phyloP scores from a whole-genome alignment of 2,888 invertebrate species.

The Pterobdella sp. region DNA sequence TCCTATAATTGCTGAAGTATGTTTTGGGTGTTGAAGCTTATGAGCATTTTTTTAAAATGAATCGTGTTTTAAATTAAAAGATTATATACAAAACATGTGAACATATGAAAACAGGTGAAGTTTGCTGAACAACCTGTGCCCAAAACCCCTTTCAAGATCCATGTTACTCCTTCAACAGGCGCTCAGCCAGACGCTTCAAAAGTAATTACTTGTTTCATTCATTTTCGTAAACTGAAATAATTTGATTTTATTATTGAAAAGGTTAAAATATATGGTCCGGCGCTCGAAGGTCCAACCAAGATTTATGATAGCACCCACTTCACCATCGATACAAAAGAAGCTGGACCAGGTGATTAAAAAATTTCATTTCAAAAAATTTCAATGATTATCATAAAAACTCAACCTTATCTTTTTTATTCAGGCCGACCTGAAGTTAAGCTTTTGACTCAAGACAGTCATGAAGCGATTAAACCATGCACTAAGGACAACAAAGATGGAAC shows the following conservation, averaged over 20 bases:
- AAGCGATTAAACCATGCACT: not conserved
- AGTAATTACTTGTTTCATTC: slow-evolving; percentile 40
- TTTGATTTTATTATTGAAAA: too few species aligned
- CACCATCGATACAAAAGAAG: slow-evolving; percentile 71
- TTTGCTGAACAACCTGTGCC: slow-evolving; percentile 47
- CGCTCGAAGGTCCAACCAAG: slow-evolving; percentile 59
- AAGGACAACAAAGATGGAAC: slow-evolving; percentile 13
- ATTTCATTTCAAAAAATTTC: not conserved
- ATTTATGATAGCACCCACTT: slow-evolving; percentile 69
- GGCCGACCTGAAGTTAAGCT: slow-evolving; percentile 69
- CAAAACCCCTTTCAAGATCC: slow-evolving; percentile 46
- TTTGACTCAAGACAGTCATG: slow-evolving; percentile 60
- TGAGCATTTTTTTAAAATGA: not conserved
- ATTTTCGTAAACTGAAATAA: too few species aligned
- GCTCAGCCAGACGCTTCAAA: slow-evolving; percentile 30
- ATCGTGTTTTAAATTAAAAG: not conserved
- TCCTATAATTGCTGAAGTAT: slow-evolving; percentile 35
- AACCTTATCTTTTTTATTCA: slow-evolving; percentile 41
- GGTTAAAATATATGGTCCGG: slow-evolving; percentile 70
- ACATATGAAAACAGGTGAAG: too few species aligned
- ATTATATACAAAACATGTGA: too few species aligned
- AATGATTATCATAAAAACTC: not conserved
- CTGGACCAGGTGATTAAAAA: slow-evolving; percentile 58
- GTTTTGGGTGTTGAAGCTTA: not conserved
- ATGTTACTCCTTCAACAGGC: slow-evolving; percentile 35